Conservation (phyloP, 1,140 invertebrate genomes). For the Heliconius melpomene region DNA sequence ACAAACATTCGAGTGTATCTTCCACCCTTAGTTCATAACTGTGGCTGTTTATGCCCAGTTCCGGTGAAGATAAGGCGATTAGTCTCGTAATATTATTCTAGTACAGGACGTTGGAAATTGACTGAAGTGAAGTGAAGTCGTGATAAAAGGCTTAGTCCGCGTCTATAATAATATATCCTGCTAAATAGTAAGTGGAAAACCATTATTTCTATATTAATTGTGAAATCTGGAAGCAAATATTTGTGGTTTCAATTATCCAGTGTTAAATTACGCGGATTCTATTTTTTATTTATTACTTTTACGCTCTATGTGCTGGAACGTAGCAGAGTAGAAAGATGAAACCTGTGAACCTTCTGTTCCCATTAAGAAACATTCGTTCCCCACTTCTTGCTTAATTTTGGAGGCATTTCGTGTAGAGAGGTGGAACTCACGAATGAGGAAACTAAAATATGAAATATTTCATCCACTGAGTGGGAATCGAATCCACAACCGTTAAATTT, state of each 20-base stretch:
- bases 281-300: not conserved
- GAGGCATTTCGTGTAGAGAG: not conserved
- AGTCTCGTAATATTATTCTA: slow-evolving; percentile 45
- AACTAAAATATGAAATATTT: too few relatives aligned
- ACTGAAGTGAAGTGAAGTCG: slow-evolving; percentile 16
- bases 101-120: slow-evolving; percentile 16
- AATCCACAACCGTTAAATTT: not conserved
- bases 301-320: not conserved
- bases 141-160: not conserved
- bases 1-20: slow-evolving; percentile 16
- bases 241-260: too few relatives aligned
- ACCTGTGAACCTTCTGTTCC: too few relatives aligned
- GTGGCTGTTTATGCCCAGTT: slow-evolving; percentile 33
- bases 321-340: too few relatives aligned
- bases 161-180: not conserved
- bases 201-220: not conserved
- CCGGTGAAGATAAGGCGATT: slow-evolving; percentile 51
- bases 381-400: not conserved
- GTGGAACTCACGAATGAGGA: not conserved
- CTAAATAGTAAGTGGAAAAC: not conserved
- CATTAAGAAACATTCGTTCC: not conserved
- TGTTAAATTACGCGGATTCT: too few relatives aligned
- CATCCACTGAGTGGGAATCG: not conserved
- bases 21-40: slow-evolving; percentile 25
- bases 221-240: not conserved